Conservation (phyloP, 2,113 vertebrate species). For the Phasianus colchicus region DNA sequence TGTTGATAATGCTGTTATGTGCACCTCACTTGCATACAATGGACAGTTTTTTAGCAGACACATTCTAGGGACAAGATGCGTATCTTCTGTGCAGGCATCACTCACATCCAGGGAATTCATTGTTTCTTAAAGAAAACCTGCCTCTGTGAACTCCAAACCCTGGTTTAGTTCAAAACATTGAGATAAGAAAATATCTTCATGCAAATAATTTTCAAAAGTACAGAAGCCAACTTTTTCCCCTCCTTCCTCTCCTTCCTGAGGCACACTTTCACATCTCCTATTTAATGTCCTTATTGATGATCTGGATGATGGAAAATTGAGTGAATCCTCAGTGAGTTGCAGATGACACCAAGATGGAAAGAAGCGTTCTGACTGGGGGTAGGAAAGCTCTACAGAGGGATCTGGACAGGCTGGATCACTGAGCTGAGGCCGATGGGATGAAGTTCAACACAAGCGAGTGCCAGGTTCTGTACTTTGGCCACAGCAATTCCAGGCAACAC, state of each 20-base stretch:
- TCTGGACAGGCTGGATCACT: too few relatives aligned
- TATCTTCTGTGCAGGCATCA: neutral
- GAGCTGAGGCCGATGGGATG: too few relatives aligned
- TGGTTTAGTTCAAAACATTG: neutral
- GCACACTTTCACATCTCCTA: neutral
- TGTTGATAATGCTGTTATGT: neutral
- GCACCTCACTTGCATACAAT: neutral
- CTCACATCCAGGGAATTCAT: neutral
- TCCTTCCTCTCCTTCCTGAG: neutral
- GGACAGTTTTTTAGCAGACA: neutral
- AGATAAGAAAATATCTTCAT: neutral
- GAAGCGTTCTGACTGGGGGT: too few relatives aligned
- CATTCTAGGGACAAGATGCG: accelerated
- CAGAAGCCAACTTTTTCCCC: neutral
- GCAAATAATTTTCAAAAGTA: neutral
- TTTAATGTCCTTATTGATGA: too few relatives aligned
- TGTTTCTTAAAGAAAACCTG: neutral
- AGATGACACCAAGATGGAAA: too few relatives aligned
- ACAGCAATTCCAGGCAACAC: too few relatives aligned
- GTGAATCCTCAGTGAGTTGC: too few relatives aligned
- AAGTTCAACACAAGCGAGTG: too few relatives aligned
- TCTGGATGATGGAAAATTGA: too few relatives aligned
- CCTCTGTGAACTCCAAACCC: neutral
- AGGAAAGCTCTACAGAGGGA: too few relatives aligned
- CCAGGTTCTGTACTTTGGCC: too few relatives aligned